Base-by-base conservation (phyloP, 2,888 invertebrate species). In the Macrophya alboannulata region DNA sequence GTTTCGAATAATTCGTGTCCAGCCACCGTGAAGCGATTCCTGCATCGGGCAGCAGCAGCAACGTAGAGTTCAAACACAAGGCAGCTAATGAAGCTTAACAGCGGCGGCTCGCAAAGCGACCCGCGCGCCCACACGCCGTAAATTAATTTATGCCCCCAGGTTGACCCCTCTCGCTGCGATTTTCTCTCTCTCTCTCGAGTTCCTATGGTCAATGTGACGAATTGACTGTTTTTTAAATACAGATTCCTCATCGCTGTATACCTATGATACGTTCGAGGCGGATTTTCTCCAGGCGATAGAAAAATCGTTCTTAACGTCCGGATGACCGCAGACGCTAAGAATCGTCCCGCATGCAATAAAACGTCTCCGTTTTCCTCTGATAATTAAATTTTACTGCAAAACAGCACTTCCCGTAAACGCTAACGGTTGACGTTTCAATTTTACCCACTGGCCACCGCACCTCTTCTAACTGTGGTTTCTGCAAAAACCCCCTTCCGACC, bases 61-160 rank as follows among this genome's bases (percentile, higher is more conserved):
- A 4, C 48, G 65, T 40, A 17, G 65, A 68, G 71, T 71, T 83
- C 83, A 68, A 83, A 83, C 83, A 71, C 83, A 71, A 83, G 81
- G 83, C 83, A 71, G 68, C 83, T 83, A 83, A 83, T 83, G 83
- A 83, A 83, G 83, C 83, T 83, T 71, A 71, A 83, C 83, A 71
- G 25, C 83, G 71, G 31, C 83, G 83, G 83, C 65, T 45, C 31
- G 81, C 81, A 81, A 81, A 81, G 81, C 65, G 81, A 81, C 81
- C 81, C 81, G 62, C 40, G 62, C 81, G 81, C 77, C 81, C 81
- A 62, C 81, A 81, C 62, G 62, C 59, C 43, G 43, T 81, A 81
- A 81, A 81, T 81, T 81, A 81, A 81, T 81, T 81, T 62, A 81
- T 62, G 81, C 81, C 59, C 81, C 21, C 31, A 81, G 62, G 81